Conservation (phyloP, 2,888 invertebrate species). For the Laothoe populi region DNA sequence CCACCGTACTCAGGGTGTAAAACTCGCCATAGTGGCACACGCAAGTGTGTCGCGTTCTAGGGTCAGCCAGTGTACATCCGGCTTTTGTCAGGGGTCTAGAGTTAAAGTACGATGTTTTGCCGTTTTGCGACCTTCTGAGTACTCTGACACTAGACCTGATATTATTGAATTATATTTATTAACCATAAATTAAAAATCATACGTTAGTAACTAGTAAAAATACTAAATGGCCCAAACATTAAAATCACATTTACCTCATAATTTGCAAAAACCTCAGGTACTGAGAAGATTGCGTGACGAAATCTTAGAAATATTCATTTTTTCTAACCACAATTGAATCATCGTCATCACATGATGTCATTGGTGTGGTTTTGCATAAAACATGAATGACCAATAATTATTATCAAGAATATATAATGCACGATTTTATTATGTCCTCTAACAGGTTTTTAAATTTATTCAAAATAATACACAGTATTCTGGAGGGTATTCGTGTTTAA, state of each 20-base stretch:
- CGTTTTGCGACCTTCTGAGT: too few species aligned
- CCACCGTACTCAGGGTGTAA: too few species aligned
- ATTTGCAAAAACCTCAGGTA: not conserved
- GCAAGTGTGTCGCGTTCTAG: too few species aligned
- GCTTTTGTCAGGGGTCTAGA: too few species aligned
- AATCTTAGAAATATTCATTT: not conserved
- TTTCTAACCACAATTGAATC: conserved; percentile 11
- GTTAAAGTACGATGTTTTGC: too few species aligned
- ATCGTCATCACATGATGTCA: conserved; percentile 13
- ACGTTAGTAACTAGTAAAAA: too few species aligned
- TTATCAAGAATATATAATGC: not conserved
- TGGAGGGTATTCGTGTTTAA: not conserved
- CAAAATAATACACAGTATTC: not conserved
- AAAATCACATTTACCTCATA: not conserved
- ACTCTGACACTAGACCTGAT: too few species aligned
- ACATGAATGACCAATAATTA: not conserved
- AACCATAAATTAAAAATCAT: too few species aligned
- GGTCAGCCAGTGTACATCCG: too few species aligned
- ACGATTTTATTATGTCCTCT: not conserved
- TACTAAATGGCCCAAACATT: not conserved
- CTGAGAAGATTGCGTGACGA: not conserved
- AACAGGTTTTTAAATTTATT: conserved; percentile 6
- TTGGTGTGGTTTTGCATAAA: conserved; percentile 1
- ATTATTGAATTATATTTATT: too few species aligned
- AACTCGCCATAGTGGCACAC: too few species aligned